Conservation (phyloP, 2,113 vertebrate genomes). For the Nothoprocta perdicaria region DNA sequence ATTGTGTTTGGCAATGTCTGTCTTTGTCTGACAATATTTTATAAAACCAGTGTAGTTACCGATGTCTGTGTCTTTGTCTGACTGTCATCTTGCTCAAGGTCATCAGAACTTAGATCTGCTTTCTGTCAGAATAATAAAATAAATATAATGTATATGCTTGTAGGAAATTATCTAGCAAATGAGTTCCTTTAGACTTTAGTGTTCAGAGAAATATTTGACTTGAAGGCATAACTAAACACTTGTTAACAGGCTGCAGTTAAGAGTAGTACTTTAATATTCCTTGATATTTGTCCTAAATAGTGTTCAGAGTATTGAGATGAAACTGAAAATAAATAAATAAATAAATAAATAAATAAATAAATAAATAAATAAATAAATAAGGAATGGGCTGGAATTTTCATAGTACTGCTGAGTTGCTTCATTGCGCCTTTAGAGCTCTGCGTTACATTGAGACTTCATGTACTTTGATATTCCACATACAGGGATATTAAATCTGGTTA, state of each 20-base stretch:
- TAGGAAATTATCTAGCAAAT: conserved; percentile 49
- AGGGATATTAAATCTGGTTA: conserved; percentile 5
- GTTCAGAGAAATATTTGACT: conserved; percentile 42
- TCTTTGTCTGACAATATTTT: neutral
- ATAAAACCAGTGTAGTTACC: neutral
- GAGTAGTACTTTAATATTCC: neutral
- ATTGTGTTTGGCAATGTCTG: neutral
- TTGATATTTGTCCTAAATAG: neutral
- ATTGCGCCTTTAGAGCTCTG: conserved; percentile 7
- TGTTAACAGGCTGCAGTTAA: conserved; percentile 17
- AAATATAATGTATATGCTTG: neutral
- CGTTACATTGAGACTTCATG: conserved; percentile 21
- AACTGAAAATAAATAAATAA: no score
- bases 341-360: no score
- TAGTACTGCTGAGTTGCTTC: neutral
- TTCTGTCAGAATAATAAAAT: conserved; percentile 13
- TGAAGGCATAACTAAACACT: conserved; percentile 40
- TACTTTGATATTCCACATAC: conserved; percentile 5
- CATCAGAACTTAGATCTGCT: neutral
- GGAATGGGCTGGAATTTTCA: neutral
- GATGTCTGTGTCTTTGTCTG: neutral
- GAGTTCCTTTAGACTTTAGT: neutral
- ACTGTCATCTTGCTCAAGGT: neutral
- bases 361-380: accelerated
- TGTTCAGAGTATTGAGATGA: neutral